phyloP scores from a whole-genome alignment of 2,888 invertebrate genomes.

The Germaria angustata region DNA sequence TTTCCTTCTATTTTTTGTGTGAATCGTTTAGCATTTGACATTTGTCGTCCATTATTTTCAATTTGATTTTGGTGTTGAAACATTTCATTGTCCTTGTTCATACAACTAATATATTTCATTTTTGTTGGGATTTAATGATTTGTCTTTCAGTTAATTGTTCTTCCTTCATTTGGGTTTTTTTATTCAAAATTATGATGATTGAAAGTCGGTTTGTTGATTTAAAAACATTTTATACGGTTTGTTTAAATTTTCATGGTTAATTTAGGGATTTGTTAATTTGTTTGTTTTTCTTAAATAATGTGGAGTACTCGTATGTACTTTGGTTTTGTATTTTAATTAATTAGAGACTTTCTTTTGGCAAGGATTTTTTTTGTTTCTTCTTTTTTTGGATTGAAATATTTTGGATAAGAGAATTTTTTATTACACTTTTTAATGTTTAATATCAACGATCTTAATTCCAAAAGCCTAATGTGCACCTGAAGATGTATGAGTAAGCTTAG shows the following conservation, averaged over 20 bases:
- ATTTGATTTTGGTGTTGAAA: constrained; percentile 55
- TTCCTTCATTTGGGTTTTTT: background rate
- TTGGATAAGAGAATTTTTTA: background rate
- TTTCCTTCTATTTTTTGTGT: no score
- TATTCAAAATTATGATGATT: background rate
- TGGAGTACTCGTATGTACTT: background rate
- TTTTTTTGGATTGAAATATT: background rate
- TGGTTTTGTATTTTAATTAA: background rate
- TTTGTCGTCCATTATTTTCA: constrained; percentile 60
- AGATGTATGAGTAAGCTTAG: no score
- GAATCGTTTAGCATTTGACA: constrained; percentile 58
- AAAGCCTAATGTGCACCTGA: no score
- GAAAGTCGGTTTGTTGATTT: constrained; percentile 34
- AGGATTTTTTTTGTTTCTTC: background rate
- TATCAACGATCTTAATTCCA: no score
- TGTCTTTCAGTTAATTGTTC: constrained; percentile 22
- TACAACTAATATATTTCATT: background rate
- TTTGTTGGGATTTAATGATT: constrained; percentile 44
- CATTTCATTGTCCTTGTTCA: constrained; percentile 12
- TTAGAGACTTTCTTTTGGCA: background rate
- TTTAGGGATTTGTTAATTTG: constrained; percentile 37
- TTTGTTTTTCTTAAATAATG: background rate
- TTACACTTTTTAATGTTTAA: no score
- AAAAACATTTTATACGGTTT: constrained; percentile 56
- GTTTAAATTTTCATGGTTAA: constrained; percentile 59